phyloP scores from a whole-genome alignment of 2,797 vertebrate species.

The Gorsachius magnificus region DNA sequence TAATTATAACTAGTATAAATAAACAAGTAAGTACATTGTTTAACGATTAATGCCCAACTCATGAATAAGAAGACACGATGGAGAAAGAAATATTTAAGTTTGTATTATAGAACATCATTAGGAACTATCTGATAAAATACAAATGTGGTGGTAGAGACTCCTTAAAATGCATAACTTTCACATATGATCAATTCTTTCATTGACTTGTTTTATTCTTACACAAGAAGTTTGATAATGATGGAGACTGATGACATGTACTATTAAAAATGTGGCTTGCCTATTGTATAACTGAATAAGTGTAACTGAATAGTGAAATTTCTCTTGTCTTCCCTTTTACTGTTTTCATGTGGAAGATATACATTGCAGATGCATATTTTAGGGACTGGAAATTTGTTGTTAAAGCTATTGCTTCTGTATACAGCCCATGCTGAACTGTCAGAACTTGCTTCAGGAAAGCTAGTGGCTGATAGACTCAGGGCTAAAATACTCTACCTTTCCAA shows the following conservation, averaged over 20 bases:
- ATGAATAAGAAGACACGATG: conserved; percentile 62
- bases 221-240: not conserved
- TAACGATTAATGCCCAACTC: conserved; percentile 62
- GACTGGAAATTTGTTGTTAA: not conserved
- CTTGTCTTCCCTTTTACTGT: not conserved
- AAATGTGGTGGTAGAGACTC: conserved; percentile 30
- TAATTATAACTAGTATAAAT: conserved; percentile 67
- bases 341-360: not conserved
- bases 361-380: not conserved
- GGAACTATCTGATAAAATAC: conserved; percentile 65
- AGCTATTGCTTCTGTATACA: not conserved
- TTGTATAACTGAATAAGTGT: not conserved
- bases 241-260: not conserved
- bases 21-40: conserved; percentile 66
- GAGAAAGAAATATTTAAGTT: conserved; percentile 73
- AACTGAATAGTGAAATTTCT: not conserved
- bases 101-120: conserved; percentile 70
- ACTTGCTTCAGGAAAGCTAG: not conserved
- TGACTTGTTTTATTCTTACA: not conserved
- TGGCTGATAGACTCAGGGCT: not conserved
- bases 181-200: not conserved
- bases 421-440: not conserved
- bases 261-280: not conserved
- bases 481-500: not conserved
- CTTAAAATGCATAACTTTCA: conserved; percentile 33